Conservation (phyloP, 2,113 vertebrate species). For the Nettapus auritus region DNA sequence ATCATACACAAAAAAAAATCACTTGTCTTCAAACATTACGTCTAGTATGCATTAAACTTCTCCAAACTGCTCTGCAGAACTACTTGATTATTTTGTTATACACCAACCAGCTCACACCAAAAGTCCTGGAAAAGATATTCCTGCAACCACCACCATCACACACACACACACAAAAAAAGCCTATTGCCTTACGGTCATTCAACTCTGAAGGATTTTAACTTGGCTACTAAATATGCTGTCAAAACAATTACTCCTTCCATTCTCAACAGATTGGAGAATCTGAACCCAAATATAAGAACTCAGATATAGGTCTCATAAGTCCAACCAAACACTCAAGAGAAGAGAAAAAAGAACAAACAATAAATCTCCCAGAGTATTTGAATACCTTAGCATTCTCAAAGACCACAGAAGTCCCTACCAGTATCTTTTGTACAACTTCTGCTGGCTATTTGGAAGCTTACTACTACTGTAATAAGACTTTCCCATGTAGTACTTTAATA, state of each 20-base stretch:
- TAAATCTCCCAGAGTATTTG: neutral
- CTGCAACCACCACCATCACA: neutral
- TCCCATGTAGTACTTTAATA: constrained; percentile 31
- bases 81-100: neutral
- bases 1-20: neutral
- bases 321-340: neutral
- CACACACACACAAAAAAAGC: too few relatives aligned
- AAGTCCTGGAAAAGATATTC: neutral
- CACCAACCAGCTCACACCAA: neutral
- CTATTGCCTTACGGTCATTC: neutral
- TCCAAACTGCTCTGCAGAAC: neutral
- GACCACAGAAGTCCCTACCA: neutral
- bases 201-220: neutral
- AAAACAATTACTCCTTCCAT: neutral
- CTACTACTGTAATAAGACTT: neutral
- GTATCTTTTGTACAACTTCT: neutral
- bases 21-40: neutral
- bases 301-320: neutral
- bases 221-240: neutral
- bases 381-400: neutral
- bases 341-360: neutral
- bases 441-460: neutral
- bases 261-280: neutral
- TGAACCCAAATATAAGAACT: neutral
- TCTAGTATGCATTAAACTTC: neutral